Evolutionary conservation across 2,888 invertebrate species (phyloP).

Genomic region (Mesorhabditis sp.): DNA sequence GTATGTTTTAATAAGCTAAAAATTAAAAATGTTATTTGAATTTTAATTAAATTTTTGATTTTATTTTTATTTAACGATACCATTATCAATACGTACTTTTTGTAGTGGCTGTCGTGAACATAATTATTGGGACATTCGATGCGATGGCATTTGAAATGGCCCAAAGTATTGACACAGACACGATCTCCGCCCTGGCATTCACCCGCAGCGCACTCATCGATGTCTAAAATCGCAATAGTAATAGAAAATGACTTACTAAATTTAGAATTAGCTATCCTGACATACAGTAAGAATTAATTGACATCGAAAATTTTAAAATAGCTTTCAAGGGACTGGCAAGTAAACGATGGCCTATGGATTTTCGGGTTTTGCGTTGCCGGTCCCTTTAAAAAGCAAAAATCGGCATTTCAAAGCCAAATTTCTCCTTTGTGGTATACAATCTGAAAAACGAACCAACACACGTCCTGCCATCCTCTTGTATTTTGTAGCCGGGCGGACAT

Average conservation of each 20-base stretch:
- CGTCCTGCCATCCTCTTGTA: slow-evolving; percentile 53
- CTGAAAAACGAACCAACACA: slow-evolving; percentile 68
- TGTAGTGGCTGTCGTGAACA: slow-evolving; percentile 72
- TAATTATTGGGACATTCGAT: slow-evolving; percentile 84
- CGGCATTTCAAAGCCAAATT: no score
- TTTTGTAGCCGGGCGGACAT: slow-evolving; percentile 55
- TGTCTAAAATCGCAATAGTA: slow-evolving; percentile 63
- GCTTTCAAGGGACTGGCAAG: no score
- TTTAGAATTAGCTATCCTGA: neutral
- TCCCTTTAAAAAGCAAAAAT: no score
- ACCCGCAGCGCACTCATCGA: slow-evolving; percentile 70
- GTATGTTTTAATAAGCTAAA: neutral
- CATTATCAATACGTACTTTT: slow-evolving; percentile 70
- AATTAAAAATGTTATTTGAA: no score
- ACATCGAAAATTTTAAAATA: neutral
- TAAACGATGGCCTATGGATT: no score
- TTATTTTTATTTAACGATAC: neutral
- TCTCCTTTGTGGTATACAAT: no score
- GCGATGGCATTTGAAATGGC: slow-evolving; percentile 79
- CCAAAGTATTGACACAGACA: slow-evolving; percentile 83
- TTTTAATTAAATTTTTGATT: no score
- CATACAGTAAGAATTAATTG: neutral
- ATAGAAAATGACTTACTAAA: neutral
- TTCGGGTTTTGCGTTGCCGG: no score
- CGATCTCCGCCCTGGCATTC: slow-evolving; percentile 66